phyloP scores from a whole-genome alignment of 1,140 invertebrate genomes.

The Micrasema minimum region DNA sequence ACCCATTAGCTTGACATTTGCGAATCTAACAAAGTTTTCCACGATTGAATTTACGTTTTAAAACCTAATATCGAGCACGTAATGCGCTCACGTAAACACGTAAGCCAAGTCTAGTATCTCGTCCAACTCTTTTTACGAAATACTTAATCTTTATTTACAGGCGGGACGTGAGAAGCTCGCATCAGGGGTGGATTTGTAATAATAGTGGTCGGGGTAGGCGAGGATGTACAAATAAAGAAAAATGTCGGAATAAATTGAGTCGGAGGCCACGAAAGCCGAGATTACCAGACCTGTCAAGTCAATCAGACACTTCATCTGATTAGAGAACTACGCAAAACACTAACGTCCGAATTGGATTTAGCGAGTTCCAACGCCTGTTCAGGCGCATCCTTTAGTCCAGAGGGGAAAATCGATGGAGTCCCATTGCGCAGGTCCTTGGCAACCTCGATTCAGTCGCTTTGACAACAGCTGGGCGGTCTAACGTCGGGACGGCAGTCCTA shows the following conservation, averaged over 20 bases:
- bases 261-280: not conserved
- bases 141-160: conserved; percentile 34
- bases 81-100: not conserved
- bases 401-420: conserved; percentile 47
- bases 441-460: conserved; percentile 42
- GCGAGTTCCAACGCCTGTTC: not conserved
- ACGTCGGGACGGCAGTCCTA: conserved; percentile 31
- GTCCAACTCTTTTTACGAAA: conserved; percentile 3
- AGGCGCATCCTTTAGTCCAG: conserved; percentile 24
- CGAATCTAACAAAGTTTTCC: not conserved
- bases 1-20: no score
- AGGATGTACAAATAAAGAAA: not conserved
- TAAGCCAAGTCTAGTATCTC: not conserved
- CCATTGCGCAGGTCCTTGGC: conserved; percentile 42
- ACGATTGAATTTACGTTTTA: not conserved
- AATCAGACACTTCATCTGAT: not conserved
- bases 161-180: conserved; percentile 5
- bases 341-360: not conserved
- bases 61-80: not conserved
- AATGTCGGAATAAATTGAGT: not conserved
- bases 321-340: not conserved
- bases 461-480: conserved; percentile 48
- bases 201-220: not conserved
- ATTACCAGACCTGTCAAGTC: conserved; percentile 4
- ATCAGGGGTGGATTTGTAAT: conserved; percentile 15